Percentiles rank a stretch among this genome's conserved stretches.
Evolutionary conservation across 2,113 vertebrate species (phyloP).

Genomic region (Ceuthmochares aereus): DNA sequence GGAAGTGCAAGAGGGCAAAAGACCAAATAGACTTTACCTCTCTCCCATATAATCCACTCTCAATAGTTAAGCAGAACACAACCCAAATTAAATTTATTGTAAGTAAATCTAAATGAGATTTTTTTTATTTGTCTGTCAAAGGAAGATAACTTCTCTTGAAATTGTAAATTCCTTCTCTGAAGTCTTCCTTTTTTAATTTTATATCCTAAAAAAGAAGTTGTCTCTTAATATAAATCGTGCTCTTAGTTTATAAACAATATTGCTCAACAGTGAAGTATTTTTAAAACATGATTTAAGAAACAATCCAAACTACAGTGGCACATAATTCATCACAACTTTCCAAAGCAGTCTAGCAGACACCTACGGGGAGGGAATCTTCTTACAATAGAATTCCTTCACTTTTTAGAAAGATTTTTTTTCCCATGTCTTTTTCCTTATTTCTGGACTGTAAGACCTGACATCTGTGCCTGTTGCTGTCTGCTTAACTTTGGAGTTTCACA

Average conservation of each 20-base stretch:
- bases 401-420: not conserved
- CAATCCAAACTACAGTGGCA: not conserved
- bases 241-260: constrained; percentile 8
- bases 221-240: not conserved
- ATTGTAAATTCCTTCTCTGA: not conserved
- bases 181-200: not conserved
- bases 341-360: not conserved
- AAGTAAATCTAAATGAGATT: not conserved
- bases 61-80: not conserved
- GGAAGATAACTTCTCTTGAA: not conserved
- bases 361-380: not conserved
- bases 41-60: not conserved
- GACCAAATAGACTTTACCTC: not conserved
- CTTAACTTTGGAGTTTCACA: not conserved
- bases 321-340: constrained; percentile 37
- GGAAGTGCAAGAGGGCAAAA: not conserved
- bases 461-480: not conserved
- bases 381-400: not conserved
- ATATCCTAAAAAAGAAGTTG: not conserved
- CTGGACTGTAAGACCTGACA: not conserved
- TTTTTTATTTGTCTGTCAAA: not conserved
- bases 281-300: not conserved
- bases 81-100: not conserved
- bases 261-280: constrained; percentile 24
- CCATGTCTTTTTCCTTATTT: not conserved